Conservation (phyloP, 92 coral and sea anemone species). For the Nematostella vectensis region DNA sequence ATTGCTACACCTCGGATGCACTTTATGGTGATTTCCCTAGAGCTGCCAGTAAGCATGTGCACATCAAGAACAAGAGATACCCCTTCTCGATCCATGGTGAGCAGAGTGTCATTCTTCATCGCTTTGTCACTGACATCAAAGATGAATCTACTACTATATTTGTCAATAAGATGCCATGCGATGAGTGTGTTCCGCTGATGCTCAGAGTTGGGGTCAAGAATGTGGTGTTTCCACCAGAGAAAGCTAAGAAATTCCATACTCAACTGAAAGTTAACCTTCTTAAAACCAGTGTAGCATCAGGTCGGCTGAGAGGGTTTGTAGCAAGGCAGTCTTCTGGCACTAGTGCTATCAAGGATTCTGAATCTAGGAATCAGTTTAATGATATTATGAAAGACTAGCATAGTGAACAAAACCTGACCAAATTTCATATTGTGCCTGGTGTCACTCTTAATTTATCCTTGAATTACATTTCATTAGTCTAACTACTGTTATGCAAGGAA, state of each 20-base stretch:
- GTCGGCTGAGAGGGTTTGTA: constrained; percentile 33
- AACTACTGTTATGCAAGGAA: no score
- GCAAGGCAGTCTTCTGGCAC: constrained; percentile 3
- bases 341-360: no score
- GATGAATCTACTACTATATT: constrained; percentile 53
- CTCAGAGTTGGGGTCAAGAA: constrained; percentile 53
- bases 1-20: constrained; percentile 61
- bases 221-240: constrained; percentile 50
- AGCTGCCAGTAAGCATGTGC: constrained; percentile 44
- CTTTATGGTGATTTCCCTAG: constrained; percentile 75
- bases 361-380: no score
- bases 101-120: constrained; percentile 56
- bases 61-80: constrained; percentile 53
- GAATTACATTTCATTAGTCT: no score
- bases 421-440: no score
- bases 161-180: constrained; percentile 80
- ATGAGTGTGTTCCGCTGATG: constrained; percentile 74
- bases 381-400: no score
- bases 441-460: no score
- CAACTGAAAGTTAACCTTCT: constrained; percentile 26
- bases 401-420: no score
- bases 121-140: constrained; percentile 46
- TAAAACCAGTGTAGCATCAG: constrained; percentile 13
- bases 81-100: constrained; percentile 74
- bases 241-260: constrained; percentile 13